A percentile compares a stretch with the other conserved stretches of the same genome.
These are phyloP conservation scores for Campoplex nolae DNA, from an alignment of 2,888 invertebrate genomes.

Conservation along the genomic window DNA sequence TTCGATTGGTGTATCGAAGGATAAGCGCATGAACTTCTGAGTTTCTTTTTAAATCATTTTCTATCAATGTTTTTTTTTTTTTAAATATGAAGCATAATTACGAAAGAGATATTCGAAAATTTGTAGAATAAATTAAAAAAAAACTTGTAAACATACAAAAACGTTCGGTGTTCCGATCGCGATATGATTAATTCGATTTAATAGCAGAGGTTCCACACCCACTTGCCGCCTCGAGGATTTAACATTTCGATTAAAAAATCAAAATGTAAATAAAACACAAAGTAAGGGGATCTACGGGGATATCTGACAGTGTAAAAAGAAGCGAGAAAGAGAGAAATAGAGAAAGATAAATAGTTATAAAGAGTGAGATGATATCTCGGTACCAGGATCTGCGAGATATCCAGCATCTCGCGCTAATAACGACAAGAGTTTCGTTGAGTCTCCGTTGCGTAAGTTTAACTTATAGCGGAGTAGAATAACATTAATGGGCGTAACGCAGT, in stretches of 20 bases:
- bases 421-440: constrained; percentile 56
- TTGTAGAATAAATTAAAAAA: not conserved
- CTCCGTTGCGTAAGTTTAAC: constrained; percentile 62
- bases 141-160: not conserved
- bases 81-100: not conserved
- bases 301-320: not conserved
- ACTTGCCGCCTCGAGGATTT: constrained; percentile 55
- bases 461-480: constrained; percentile 56
- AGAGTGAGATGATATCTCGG: constrained; percentile 59
- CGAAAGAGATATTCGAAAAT: too few species aligned
- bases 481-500: constrained; percentile 67
- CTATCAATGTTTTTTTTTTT: constrained; percentile 8
- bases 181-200: constrained; percentile 49
- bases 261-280: constrained; percentile 18
- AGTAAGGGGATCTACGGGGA: not conserved
- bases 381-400: constrained; percentile 60
- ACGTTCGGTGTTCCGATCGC: not conserved
- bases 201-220: constrained; percentile 42
- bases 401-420: constrained; percentile 65
- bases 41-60: not conserved
- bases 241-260: constrained; percentile 35
- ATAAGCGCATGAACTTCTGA: not conserved
- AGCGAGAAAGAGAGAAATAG: not conserved
- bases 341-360: constrained; percentile 4
- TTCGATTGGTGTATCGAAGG: constrained; percentile 7